Conservation (phyloP, 2,888 invertebrate species). For the Volucella bombylans region DNA sequence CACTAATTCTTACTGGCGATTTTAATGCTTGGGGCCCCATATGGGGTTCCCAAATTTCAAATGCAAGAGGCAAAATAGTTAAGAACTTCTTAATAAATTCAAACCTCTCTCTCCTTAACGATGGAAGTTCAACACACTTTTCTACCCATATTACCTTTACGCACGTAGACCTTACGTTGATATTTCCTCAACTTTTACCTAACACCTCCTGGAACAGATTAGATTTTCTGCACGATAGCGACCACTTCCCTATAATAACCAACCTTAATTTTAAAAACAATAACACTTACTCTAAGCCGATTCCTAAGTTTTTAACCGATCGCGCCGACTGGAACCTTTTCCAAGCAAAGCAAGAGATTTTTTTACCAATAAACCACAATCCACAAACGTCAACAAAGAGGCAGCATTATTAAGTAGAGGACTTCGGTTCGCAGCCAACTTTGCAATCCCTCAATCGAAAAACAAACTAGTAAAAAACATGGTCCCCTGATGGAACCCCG, state of each 20-base stretch:
- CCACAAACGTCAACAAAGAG: conserved; percentile 18
- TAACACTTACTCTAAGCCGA: too few relatives aligned
- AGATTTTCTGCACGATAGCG: conserved; percentile 16
- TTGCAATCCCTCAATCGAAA: conserved; percentile 2
- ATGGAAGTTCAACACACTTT: background rate
- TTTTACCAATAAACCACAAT: background rate
- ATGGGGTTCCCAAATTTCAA: background rate
- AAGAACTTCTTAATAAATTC: conserved; percentile 10
- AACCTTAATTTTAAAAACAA: background rate
- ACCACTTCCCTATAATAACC: conserved; percentile 10
- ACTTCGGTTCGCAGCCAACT: background rate
- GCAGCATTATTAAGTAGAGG: conserved; percentile 1
- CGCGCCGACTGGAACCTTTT: too few relatives aligned
- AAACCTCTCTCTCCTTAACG: conserved; percentile 16
- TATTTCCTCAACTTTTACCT: conserved; percentile 13
- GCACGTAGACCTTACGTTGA: background rate
- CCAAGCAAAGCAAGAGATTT: too few relatives aligned
- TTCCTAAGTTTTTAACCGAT: too few relatives aligned
- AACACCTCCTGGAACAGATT: background rate
- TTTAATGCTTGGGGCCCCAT: too few relatives aligned
- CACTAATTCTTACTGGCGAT: too few relatives aligned
- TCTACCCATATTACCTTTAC: too few relatives aligned
- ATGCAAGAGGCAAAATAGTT: conserved; percentile 23
- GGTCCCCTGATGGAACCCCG: conserved; percentile 1
- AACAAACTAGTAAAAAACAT: background rate